These are phyloP conservation scores for Acanthosepion esculentum DNA, from an alignment of 2,888 invertebrate species.

Conservation along the genomic window DNA sequence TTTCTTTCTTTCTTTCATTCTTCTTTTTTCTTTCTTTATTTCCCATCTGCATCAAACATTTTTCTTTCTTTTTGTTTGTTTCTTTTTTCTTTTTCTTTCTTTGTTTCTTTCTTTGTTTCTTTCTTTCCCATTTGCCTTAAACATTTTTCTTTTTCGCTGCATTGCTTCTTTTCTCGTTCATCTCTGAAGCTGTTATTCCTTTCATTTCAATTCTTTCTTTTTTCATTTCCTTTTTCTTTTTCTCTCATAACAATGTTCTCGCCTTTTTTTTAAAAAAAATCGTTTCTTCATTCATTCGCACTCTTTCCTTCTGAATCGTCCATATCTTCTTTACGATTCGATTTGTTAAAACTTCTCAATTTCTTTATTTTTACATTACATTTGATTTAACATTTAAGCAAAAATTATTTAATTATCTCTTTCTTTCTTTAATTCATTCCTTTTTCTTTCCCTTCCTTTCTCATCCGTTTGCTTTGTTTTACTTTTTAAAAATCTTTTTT, in stretches of 20 bases:
- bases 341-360: background rate
- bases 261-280: background rate
- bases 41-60: background rate
- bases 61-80: no score
- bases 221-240: background rate
- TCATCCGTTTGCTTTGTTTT: no score
- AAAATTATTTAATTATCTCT: no score
- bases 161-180: background rate
- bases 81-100: no score
- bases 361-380: no score
- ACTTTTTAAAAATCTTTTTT: no score
- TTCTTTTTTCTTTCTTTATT: background rate
- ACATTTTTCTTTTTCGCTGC: background rate
- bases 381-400: no score
- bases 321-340: background rate
- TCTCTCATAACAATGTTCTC: background rate
- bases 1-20: background rate
- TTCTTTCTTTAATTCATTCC: no score
- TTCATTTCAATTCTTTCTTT: background rate
- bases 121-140: no score
- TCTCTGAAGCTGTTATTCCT: background rate
- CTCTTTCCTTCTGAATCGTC: background rate
- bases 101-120: no score
- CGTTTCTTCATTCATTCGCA: background rate
- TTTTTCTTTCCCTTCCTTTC: no score